Evolutionary conservation across 2,797 vertebrate species (phyloP).

Genomic region (Epinephelus coioides): DNA sequence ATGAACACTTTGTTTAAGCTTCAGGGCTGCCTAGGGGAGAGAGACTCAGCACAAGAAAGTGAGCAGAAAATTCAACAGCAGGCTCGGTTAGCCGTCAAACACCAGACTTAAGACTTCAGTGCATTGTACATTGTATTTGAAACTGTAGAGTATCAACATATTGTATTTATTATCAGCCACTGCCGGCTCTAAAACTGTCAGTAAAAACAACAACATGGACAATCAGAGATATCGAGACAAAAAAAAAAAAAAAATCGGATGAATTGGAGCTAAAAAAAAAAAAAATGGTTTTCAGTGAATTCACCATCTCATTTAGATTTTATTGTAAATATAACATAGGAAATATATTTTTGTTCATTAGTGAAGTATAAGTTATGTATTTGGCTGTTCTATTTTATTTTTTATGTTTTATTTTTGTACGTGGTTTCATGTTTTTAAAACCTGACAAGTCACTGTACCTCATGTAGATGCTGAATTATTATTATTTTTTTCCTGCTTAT

Average conservation of each 20-base stretch:
- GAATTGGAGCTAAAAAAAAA: constrained; percentile 84
- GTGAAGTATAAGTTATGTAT: constrained; percentile 98
- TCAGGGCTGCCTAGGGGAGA: constrained; percentile 91
- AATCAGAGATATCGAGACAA: constrained; percentile 86
- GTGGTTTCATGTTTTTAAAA: constrained; percentile 91
- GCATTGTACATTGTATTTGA: constrained; percentile 90
- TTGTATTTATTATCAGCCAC: constrained; percentile 99
- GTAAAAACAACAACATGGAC: constrained; percentile 88
- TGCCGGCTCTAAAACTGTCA: constrained; percentile 95
- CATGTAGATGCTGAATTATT: constrained; percentile 90
- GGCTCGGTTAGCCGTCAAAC: constrained; percentile 88
- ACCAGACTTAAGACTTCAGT: constrained; percentile 84
- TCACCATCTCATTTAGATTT: constrained; percentile 94
- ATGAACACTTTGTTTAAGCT: constrained; percentile 97
- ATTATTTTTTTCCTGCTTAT: constrained; percentile 76
- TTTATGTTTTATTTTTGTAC: constrained; percentile 81
- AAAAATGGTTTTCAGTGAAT: constrained; percentile 85
- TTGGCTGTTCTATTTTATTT: constrained; percentile 85
- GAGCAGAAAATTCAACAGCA: constrained; percentile 86
- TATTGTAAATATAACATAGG: constrained; percentile 99
- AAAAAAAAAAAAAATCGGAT: constrained; percentile 68
- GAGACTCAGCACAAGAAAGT: constrained; percentile 84
- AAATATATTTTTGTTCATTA: constrained; percentile 98
- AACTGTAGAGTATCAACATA: constrained; percentile 89
- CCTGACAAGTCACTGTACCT: constrained; percentile 93